These are phyloP conservation scores for Ophioderma brevispina DNA, from an alignment of 35 echinoderm and acorn worm species.

Conservation along the genomic window DNA sequence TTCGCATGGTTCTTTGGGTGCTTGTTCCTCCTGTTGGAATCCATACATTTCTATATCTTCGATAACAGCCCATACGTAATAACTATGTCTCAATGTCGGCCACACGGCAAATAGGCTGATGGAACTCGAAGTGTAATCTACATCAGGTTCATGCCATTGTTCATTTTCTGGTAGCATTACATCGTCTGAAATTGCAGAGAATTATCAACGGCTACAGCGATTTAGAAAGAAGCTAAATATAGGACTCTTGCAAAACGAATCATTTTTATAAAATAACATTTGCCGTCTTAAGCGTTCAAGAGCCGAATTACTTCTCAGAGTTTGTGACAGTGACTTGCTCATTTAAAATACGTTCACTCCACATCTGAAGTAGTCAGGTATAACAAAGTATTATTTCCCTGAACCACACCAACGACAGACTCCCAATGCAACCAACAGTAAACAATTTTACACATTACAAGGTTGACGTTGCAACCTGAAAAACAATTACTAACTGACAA, in stretches of 20 bases:
- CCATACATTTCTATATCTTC: background rate
- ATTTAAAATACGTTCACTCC: too few relatives aligned
- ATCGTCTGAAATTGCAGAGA: background rate
- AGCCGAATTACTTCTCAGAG: background rate
- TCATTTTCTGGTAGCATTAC: slow-evolving; percentile 20
- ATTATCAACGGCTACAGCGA: background rate
- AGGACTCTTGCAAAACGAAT: background rate
- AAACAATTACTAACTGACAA: too few relatives aligned
- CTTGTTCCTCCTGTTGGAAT: background rate
- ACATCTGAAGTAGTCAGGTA: too few relatives aligned
- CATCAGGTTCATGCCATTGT: slow-evolving; percentile 8
- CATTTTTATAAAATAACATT: background rate
- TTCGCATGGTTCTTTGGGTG: background rate
- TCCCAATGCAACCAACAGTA: too few relatives aligned
- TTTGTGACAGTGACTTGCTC: too few relatives aligned
- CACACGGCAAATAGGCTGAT: slow-evolving; percentile 21
- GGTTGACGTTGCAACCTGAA: too few relatives aligned
- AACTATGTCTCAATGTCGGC: slow-evolving; percentile 32
- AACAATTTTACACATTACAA: too few relatives aligned
- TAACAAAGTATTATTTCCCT: too few relatives aligned
- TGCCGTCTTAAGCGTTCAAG: background rate
- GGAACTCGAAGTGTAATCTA: slow-evolving; percentile 7
- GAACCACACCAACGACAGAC: too few relatives aligned
- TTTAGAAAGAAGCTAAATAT: background rate
- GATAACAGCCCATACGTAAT: slow-evolving; percentile 16